These are phyloP conservation scores for Euwallacea similis DNA, from an alignment of 1,140 invertebrate species.

Conservation along the genomic window DNA sequence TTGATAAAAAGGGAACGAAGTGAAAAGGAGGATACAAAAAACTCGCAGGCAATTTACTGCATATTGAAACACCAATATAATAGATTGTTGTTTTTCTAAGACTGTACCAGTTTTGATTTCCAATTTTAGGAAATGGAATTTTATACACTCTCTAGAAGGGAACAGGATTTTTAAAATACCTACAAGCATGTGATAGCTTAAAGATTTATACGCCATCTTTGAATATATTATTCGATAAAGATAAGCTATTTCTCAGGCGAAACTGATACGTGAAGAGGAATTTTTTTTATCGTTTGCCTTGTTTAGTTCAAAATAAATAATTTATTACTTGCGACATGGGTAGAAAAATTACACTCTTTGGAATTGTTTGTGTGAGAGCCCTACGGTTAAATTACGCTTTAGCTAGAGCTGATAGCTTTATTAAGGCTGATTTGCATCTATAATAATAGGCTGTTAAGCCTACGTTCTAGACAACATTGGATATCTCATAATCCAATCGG, in stretches of 20 bases:
- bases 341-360: conserved; percentile 9
- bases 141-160: conserved; percentile 21
- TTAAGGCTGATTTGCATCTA: conserved; percentile 25
- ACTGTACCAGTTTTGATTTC: conserved; percentile 21
- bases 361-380: background rate
- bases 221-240: conserved; percentile 33
- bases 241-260: conserved; percentile 21
- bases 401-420: conserved; percentile 17
- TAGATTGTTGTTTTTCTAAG: conserved; percentile 17
- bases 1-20: conserved; percentile 9
- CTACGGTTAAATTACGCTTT: conserved; percentile 15
- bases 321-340: conserved; percentile 16
- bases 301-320: conserved; percentile 16
- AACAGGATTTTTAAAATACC: conserved; percentile 27
- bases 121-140: conserved; percentile 21
- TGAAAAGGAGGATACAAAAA: conserved; percentile 12
- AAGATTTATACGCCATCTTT: conserved; percentile 27
- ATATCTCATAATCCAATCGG: conserved; percentile 13
- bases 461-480: background rate
- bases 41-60: conserved; percentile 14
- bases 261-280: conserved; percentile 2
- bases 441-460: conserved; percentile 12
- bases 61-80: conserved; percentile 22
- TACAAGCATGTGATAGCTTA: conserved; percentile 20
- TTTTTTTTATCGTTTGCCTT: conserved; percentile 17